Evolutionary conservation across 2,797 vertebrate species (phyloP).

Genomic region (Avahi laniger): DNA sequence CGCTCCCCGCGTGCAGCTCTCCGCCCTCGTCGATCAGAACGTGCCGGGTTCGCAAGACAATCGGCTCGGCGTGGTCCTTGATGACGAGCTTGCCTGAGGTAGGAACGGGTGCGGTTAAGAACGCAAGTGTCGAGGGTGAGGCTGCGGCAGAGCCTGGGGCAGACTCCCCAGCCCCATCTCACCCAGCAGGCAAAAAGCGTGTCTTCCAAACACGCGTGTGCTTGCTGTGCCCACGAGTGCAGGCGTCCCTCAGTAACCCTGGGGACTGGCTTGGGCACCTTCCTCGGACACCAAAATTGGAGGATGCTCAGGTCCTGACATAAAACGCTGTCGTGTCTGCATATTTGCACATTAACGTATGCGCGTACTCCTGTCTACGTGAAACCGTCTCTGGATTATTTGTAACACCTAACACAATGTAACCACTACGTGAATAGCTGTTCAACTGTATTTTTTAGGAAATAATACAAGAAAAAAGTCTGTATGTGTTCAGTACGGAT

Average conservation of each 20-base stretch:
- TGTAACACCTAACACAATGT: background rate
- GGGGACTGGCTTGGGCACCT: background rate
- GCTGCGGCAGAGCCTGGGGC: background rate
- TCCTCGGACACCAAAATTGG: background rate
- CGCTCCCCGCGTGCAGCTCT: slow-evolving; percentile 92
- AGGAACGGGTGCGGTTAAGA: background rate
- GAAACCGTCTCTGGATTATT: background rate
- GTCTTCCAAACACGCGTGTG: background rate
- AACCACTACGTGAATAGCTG: too few relatives aligned
- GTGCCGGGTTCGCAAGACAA: slow-evolving; percentile 91
- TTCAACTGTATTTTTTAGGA: background rate
- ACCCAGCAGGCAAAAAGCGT: background rate
- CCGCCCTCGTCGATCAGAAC: slow-evolving; percentile 93
- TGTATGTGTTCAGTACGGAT: background rate
- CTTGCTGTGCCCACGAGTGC: background rate
- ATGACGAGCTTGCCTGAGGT: slow-evolving; percentile 93
- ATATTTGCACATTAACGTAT: background rate
- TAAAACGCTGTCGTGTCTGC: background rate
- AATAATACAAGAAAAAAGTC: background rate
- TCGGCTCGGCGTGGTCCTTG: slow-evolving; percentile 88
- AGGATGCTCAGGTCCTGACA: too few relatives aligned
- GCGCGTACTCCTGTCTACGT: background rate
- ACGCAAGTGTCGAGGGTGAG: background rate
- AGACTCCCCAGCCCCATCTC: background rate
- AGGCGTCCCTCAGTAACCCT: background rate